Evolutionary conservation across 2,113 vertebrate species (phyloP).

Genomic region (cat (Felis catus)): F.catus_Fca126_mat1.0 CM031427.1:7460501-7461000

Average conservation of each 20-base stretch:
- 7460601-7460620: too few species aligned
- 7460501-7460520: slow-evolving; percentile 8
- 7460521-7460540: not conserved
- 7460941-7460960: not conserved
- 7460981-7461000: not conserved
- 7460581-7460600: not conserved
- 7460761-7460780: not conserved
- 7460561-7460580: not conserved
- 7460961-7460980: not conserved
- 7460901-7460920: not conserved
- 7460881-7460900: not conserved
- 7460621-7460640: not conserved
- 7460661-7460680: not conserved
- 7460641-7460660: not conserved
- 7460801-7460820: not conserved
- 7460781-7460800: not conserved
- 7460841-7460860: not conserved
- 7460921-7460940: not conserved
- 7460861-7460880: not conserved
- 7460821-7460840: not conserved
- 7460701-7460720: not conserved
- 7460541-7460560: not conserved
- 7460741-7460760: not conserved
- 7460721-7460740: not conserved
- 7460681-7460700: not conserved